These are phyloP conservation scores for Orbicella faveolata DNA, from an alignment of 64 coral and sea anemone species.

Conservation along the genomic window DNA sequence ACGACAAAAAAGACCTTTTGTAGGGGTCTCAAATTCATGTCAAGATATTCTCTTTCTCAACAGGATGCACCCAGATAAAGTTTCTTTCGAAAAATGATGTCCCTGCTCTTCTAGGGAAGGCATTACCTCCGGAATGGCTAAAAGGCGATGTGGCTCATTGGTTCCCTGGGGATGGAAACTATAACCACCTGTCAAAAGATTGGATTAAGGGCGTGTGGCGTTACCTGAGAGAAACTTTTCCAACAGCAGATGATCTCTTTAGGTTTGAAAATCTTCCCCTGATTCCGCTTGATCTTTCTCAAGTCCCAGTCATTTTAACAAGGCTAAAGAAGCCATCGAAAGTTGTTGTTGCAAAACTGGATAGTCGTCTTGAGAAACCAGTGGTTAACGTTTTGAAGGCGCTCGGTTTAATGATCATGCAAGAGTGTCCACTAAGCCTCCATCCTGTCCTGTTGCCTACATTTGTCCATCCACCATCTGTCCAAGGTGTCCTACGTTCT, in stretches of 20 bases:
- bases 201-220: conserved; percentile 69
- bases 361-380: neutral
- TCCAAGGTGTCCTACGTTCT: conserved; percentile 47
- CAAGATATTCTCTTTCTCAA: neutral
- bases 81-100: neutral
- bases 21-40: neutral
- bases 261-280: conserved; percentile 50
- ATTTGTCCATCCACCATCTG: conserved; percentile 43
- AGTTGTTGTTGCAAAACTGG: conserved; percentile 40
- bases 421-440: neutral
- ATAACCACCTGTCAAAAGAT: neutral
- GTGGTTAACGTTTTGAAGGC: neutral
- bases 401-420: neutral
- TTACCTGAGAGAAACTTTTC: conserved; percentile 54
- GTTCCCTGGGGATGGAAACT: conserved; percentile 17
- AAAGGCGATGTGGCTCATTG: conserved; percentile 9
- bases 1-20: neutral
- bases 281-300: conserved; percentile 24
- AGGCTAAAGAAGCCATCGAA: conserved; percentile 40
- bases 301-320: conserved; percentile 29
- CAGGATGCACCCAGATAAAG: conserved; percentile 35
- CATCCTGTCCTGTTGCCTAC: conserved; percentile 22
- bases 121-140: conserved; percentile 39
- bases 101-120: neutral
- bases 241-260: conserved; percentile 23